Evolutionary conservation across 2,113 vertebrate genomes (phyloP).

Genomic region (Passer montanus): DNA sequence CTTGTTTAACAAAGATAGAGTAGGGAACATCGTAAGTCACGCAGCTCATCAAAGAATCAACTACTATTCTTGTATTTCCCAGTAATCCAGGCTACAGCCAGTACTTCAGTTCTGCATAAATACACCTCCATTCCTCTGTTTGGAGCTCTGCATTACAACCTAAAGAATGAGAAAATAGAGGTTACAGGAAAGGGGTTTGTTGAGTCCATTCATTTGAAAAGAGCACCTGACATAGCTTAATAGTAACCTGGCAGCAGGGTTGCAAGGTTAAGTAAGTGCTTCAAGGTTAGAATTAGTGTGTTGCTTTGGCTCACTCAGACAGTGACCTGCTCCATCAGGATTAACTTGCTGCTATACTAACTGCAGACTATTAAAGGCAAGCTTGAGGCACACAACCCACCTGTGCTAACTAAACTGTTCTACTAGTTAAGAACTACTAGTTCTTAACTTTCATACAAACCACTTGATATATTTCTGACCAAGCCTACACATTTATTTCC

Average conservation of each 20-base stretch:
- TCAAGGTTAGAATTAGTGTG: background rate
- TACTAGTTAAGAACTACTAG: background rate
- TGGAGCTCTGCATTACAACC: background rate
- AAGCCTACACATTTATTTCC: background rate
- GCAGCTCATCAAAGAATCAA: background rate
- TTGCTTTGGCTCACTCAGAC: background rate
- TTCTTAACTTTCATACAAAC: background rate
- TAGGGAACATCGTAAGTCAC: background rate
- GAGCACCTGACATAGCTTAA: background rate
- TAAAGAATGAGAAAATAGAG: background rate
- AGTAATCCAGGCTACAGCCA: background rate
- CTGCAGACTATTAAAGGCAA: background rate
- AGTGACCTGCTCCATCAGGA: background rate
- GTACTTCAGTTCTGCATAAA: background rate
- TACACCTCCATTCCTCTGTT: background rate
- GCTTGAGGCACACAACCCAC: background rate
- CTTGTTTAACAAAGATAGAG: conserved; percentile 8
- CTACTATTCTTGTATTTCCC: background rate
- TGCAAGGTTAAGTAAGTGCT: background rate
- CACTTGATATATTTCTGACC: background rate
- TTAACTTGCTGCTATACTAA: background rate
- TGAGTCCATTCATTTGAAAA: background rate
- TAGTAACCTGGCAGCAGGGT: background rate
- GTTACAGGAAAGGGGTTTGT: background rate
- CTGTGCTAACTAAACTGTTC: background rate